Base-by-base conservation (phyloP, 2,888 invertebrate genomes). In the Sinelater perroti region DNA sequence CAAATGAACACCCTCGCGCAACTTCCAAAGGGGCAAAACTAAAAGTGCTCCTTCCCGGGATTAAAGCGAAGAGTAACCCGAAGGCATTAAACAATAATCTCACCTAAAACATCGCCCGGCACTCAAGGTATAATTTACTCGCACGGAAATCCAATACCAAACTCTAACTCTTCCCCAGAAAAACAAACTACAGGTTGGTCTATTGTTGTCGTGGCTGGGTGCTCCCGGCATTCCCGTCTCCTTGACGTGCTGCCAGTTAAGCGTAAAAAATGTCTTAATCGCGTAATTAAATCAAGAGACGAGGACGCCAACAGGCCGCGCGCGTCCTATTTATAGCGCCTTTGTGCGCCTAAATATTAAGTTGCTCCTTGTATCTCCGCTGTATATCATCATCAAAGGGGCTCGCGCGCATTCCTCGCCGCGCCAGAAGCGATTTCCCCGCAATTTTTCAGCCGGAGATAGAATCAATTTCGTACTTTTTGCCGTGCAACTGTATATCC, bases 71-170 rank as follows among this genome's bases (percentile, higher is more conserved):
- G 40, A 50, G 40, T 50, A 28, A 40, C 50, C 50, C 11, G 11
- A n/a, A 28, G 38, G 40, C 50, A 50, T 50, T 56, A 47, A 56
- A 47, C 49, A 56, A 56, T 49, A 56, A 56, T 47, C 47, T 56
- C 49, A 49, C 44, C 55, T 56, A 47, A 42, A 56, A 49, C 55
- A 56, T 54, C 38, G 54, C 46, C 46, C 47, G 36, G 54, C 54
- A 54, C 54, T 46, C 38, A 54, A 53, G 54, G 47, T 54, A 40
- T 54, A 54, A 54, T 54, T 47, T 54, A 38, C 35, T 54, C 45
- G 38, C 28, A 38, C 36, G 47, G 54, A 54, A 54, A 54, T 54
- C 47, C 47, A 54, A 54, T 54, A 54, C 47, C 26, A 47, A 54
- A 46, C 47, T 54, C 46, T 46, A 52, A 46, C 46, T 54, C 54